Conservation (phyloP, 1,140 invertebrate genomes). For the Lucilia sericata region DNA sequence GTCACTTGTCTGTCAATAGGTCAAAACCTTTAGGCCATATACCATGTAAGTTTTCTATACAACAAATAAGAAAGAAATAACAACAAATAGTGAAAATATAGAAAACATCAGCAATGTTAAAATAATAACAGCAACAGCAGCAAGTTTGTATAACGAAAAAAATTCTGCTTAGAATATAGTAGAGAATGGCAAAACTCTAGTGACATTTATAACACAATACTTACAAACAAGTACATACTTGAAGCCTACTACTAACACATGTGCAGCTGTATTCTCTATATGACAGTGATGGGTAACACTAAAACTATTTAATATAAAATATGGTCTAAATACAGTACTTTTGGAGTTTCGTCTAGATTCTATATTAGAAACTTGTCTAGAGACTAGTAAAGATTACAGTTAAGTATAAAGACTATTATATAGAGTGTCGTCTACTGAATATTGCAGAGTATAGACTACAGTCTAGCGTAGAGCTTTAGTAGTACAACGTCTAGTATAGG, state of each 20-base stretch:
- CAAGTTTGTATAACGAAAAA: neutral
- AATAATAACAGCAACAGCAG: neutral
- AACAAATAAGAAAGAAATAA: neutral
- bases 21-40: slow-evolving; percentile 28
- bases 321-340: too few species aligned
- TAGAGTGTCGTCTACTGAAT: too few species aligned
- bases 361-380: too few species aligned
- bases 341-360: too few species aligned
- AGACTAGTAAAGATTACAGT: too few species aligned
- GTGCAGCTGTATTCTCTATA: too few species aligned
- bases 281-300: too few species aligned
- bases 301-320: too few species aligned
- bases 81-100: neutral
- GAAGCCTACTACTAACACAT: neutral
- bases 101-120: slow-evolving; percentile 6
- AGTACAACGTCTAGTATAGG: too few species aligned
- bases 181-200: neutral
- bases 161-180: neutral
- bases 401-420: too few species aligned
- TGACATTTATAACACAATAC: slow-evolving; percentile 17
- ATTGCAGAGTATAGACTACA: too few species aligned
- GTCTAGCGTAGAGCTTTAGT: too few species aligned
- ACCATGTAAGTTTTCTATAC: neutral
- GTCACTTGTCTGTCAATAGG: slow-evolving; percentile 44
- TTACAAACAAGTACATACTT: neutral